A percentile compares a stretch with the other conserved stretches of the same genome.
These are phyloP conservation scores for Meloidogyne exigua DNA, from an alignment of 1,140 invertebrate species.

Conservation along the genomic window DNA sequence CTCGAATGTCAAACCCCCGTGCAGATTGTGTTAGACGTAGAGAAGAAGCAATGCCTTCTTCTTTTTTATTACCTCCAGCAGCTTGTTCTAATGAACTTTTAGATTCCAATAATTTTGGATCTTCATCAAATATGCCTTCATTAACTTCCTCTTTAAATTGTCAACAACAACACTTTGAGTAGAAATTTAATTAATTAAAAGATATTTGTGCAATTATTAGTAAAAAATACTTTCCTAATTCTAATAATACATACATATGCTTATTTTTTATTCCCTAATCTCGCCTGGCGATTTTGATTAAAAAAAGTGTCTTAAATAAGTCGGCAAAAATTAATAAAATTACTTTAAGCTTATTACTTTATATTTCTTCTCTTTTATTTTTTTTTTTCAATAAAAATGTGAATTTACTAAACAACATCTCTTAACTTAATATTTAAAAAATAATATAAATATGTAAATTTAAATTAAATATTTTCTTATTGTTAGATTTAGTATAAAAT, in stretches of 20 bases:
- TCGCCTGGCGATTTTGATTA: not conserved
- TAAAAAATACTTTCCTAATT: not conserved
- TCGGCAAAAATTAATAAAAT: constrained; percentile 4
- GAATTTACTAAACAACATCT: not conserved
- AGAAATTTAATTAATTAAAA: not conserved
- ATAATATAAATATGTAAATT: too few species aligned
- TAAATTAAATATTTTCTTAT: too few species aligned
- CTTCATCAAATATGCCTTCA: not conserved
- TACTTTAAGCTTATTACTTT: not conserved
- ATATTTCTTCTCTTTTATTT: not conserved
- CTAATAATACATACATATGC: not conserved
- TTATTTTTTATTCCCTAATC: too few species aligned
- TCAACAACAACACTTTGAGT: not conserved
- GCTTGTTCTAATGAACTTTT: not conserved
- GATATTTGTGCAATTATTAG: not conserved
- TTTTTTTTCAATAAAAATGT: not conserved
- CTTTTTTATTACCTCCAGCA: not conserved
- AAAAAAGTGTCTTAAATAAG: not conserved
- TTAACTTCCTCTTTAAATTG: not conserved
- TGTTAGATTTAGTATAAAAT: too few species aligned
- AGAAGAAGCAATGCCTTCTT: not conserved
- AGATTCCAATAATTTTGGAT: not conserved
- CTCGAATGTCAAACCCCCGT: not conserved
- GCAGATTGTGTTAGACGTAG: not conserved
- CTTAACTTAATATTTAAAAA: too few species aligned